Conservation (phyloP, 2,113 vertebrate genomes). For the Lanius collurio region DNA sequence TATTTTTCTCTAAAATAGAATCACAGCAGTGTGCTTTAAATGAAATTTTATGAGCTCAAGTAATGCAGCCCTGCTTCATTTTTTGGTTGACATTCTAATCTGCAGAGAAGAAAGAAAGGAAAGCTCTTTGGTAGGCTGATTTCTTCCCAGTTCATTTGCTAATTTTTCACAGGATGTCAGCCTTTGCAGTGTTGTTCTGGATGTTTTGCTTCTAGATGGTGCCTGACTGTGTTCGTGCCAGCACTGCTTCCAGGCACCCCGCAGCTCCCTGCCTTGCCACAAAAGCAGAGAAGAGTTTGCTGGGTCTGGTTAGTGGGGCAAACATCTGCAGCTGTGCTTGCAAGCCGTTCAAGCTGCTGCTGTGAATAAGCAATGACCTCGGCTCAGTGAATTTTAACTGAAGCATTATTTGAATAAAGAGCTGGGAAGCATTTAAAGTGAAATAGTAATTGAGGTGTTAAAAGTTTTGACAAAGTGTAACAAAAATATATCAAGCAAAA, state of each 20-base stretch:
- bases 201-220: slow-evolving; percentile 24
- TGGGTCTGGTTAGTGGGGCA: background rate
- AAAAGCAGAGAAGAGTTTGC: background rate
- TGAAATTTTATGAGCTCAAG: background rate
- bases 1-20: background rate
- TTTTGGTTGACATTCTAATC: slow-evolving; percentile 8
- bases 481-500: background rate
- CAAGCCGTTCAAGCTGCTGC: background rate
- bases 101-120: background rate
- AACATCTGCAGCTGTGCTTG: background rate
- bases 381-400: background rate
- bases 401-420: slow-evolving; percentile 18
- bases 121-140: background rate
- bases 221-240: background rate
- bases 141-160: background rate
- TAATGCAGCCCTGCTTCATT: background rate
- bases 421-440: background rate
- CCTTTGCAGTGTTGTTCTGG: background rate
- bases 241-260: background rate
- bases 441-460: background rate
- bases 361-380: background rate
- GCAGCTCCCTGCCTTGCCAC: background rate
- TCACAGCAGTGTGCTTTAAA: background rate
- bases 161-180: background rate
- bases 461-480: background rate